Conservation (phyloP, 2,888 invertebrate species). For the Proisotoma minuta region DNA sequence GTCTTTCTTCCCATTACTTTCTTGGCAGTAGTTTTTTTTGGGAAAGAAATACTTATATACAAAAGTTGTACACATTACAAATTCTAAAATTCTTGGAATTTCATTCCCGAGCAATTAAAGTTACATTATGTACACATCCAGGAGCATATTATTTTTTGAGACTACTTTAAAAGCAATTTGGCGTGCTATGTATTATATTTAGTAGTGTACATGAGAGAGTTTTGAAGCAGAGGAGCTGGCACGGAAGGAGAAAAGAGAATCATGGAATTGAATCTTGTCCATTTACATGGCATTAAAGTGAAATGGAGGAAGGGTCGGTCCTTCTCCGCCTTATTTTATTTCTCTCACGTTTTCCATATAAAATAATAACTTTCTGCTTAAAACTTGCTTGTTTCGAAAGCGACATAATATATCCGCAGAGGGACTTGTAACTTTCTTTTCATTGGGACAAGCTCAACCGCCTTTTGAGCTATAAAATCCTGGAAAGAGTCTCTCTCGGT, state of each 20-base stretch:
- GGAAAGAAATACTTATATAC: too few relatives aligned
- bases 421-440: slow-evolving; percentile 36
- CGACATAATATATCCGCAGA: slow-evolving; percentile 43
- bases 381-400: slow-evolving; percentile 35
- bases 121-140: too few relatives aligned
- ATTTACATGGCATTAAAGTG: slow-evolving; percentile 12
- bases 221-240: too few relatives aligned
- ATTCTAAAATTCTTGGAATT: too few relatives aligned
- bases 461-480: slow-evolving; percentile 13
- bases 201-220: too few relatives aligned
- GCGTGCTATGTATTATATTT: too few relatives aligned
- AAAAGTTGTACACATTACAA: too few relatives aligned
- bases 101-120: too few relatives aligned
- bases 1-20: too few relatives aligned
- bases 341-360: slow-evolving; percentile 34
- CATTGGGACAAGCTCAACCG: slow-evolving; percentile 10
- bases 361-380: slow-evolving; percentile 43
- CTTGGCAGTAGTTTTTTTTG: too few relatives aligned
- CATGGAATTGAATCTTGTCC: slow-evolving; percentile 10
- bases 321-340: slow-evolving; percentile 18
- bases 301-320: slow-evolving; percentile 6
- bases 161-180: too few relatives aligned
- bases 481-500: slow-evolving; percentile 20
- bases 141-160: too few relatives aligned
- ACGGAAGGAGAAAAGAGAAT: slow-evolving; percentile 11